phyloP scores from a whole-genome alignment of 2,113 vertebrate genomes.

The Antechinus flavipes region DNA sequence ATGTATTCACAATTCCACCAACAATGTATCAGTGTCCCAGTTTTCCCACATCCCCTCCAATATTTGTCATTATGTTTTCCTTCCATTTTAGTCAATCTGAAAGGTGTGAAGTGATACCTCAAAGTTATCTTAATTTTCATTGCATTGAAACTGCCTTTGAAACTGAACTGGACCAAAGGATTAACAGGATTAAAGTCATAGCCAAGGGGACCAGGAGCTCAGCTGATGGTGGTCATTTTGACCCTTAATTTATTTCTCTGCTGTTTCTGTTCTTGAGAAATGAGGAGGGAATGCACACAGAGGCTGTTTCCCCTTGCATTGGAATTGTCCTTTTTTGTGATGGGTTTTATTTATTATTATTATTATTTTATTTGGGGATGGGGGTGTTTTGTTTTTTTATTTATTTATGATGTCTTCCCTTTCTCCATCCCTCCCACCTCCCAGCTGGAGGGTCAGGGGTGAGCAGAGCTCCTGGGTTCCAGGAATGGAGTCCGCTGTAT shows the following conservation, averaged over 20 bases:
- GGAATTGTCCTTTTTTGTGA: conserved; percentile 81
- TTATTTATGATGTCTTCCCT: conserved; percentile 72
- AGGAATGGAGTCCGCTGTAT: conserved; percentile 61
- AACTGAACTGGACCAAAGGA: too few relatives aligned
- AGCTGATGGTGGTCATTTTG: conserved; percentile 75
- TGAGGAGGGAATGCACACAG: conserved; percentile 43
- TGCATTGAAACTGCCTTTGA: too few relatives aligned
- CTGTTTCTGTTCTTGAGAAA: conserved; percentile 79
- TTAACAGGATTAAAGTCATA: too few relatives aligned
- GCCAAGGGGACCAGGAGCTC: conserved; percentile 1
- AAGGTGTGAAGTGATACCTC: too few relatives aligned
- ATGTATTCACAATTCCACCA: too few relatives aligned
- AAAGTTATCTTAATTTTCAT: too few relatives aligned
- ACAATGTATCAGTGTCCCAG: too few relatives aligned
- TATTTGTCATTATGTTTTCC: too few relatives aligned
- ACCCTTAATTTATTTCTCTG: conserved; percentile 83
- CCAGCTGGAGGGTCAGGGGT: conserved; percentile 65
- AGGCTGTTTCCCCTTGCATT: conserved; percentile 66
- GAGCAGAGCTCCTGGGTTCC: conserved; percentile 65
- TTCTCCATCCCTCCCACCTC: conserved; percentile 51
- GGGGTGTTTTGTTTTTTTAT: not conserved
- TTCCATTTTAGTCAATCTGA: too few relatives aligned
- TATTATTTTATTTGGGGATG: conserved; percentile 64
- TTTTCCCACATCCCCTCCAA: too few relatives aligned
- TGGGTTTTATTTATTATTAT: conserved; percentile 81